Evolutionary conservation across 1,140 invertebrate genomes (phyloP), one percentile per base, ranked within the genome.

Genomic region (Hestina assimilis): DNA sequence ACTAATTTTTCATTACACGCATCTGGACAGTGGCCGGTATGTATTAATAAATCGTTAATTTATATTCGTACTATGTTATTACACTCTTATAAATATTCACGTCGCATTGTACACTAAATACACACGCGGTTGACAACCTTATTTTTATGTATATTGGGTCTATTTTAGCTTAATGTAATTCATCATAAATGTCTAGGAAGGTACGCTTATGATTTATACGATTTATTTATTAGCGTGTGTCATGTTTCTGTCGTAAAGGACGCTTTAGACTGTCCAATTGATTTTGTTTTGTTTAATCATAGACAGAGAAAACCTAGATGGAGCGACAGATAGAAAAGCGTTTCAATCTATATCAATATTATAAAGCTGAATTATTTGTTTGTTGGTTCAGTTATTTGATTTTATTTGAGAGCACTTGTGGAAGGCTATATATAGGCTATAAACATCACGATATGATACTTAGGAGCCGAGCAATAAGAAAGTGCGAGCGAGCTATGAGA

Each of bases 11-110:
- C 63, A 41, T 66, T 60, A 69, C 20, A 72, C 60, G 73, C 76
- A 9, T 74, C 19, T 52, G 63, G 63, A 69, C 71, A 83, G 81
- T 79, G 63, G 67, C 74, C 46, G 81, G 81, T 85, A 83, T 40
- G 81, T 82, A 84, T 35, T 50, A 47, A 58, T 55, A 62, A 43
- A 42, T 12, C 9, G 45, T 59, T 51, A 59, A 63, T 71, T 67
- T 62, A 55, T 71, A 74, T 71, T 74, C 71, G 14, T 54, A 33
- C 12, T 45, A 35, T 51, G 60, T 53, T 65, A 61, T 58, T 67
- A 53, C 52, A 14, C 29, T 31, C 17, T 15, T 71, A 68, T 68
- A 58, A 66, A 69, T 69, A 69, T 66, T 62, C 59, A 59, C 17
- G 26, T 21, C 38, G 48, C 45, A 66, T 63, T 56, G 56, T 66